Base-by-base conservation (phyloP, 2,888 invertebrate species). In the Tiphia femorata region DNA sequence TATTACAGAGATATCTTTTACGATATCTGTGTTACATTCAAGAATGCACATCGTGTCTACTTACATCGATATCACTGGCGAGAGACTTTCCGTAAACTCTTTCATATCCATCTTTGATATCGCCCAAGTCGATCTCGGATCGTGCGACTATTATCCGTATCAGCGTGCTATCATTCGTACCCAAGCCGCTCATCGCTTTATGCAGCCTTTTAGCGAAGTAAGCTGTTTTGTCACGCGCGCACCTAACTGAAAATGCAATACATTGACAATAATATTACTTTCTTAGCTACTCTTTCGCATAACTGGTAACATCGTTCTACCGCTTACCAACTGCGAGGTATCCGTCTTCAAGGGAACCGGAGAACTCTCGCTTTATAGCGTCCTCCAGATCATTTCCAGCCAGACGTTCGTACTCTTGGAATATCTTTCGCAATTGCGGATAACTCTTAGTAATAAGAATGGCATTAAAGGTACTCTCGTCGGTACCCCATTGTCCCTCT, bases 191-290 rank as follows among this genome's bases (percentile, higher is more conserved):
- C 94, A 97, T 95, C 20, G 93, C 90, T 80, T 93, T 90, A 84
- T 95, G 91, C 44, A 97, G 86, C 38, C 92, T 89, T 77, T 93
- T 91, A 0, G 96, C 96, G 84, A 95, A 96, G 86, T 92, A 97
- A 16, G 89, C 87, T 1, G 92, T 88, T 82, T 92, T 91, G 83
- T 94, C 92, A 76, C 90, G 89, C 1, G 93, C 92, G 66, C 92
- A 91, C 83, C 90, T 90, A 55, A 93, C 92, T 91, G 79, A 10
- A 61, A 37, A 33, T 33, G 29, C 12, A 29, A 4, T 29, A 12
- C 3, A 29, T 29, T 29, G 3, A 29, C 7, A 8, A 2, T 16
- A 25, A 16, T 21, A 38, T 8, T 35, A 42, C 35, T 30, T 41
- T 42, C 12, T 40, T n/a, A n/a, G n/a, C n/a, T n/a, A n/a, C n/a